A percentile compares a stretch with the other conserved stretches of the same genome.
Evolutionary conservation across 2,888 invertebrate genomes (phyloP).

Genomic region (Schizaphis graminum): DNA sequence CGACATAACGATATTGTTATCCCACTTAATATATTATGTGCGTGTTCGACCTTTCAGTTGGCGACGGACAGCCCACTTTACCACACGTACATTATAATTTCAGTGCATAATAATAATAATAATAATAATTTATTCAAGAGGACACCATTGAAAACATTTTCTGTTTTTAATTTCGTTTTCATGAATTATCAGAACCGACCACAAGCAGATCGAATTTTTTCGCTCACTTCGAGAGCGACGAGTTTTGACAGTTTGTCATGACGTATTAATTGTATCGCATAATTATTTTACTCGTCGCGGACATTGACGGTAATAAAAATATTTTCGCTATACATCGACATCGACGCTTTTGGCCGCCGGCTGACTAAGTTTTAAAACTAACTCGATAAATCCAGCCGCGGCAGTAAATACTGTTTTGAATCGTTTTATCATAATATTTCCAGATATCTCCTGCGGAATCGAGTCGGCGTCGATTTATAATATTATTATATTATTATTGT

Average conservation of each 20-base stretch:
- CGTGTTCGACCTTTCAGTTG: background rate
- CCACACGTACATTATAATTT: background rate
- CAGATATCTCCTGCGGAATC: background rate
- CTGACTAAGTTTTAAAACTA: background rate
- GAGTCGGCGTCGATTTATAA: background rate
- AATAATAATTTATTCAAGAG: background rate
- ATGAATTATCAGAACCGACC: background rate
- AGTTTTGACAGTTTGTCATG: background rate
- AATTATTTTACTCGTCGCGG: background rate
- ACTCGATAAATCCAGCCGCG: background rate
- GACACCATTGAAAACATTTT: background rate
- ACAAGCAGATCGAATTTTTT: background rate
- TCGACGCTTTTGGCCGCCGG: background rate
- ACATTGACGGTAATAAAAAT: background rate
- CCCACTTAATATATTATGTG: background rate
- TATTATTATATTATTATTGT: background rate
- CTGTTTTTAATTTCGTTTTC: background rate
- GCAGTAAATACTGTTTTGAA: background rate
- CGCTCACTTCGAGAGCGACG: background rate
- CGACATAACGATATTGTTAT: conserved; percentile 7
- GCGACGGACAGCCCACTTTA: background rate
- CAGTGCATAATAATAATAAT: background rate
- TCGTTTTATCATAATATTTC: background rate
- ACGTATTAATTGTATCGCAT: background rate
- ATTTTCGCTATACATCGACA: background rate